Conservation (phyloP, 2,888 invertebrate genomes). For the Drosophila quinaria region DNA sequence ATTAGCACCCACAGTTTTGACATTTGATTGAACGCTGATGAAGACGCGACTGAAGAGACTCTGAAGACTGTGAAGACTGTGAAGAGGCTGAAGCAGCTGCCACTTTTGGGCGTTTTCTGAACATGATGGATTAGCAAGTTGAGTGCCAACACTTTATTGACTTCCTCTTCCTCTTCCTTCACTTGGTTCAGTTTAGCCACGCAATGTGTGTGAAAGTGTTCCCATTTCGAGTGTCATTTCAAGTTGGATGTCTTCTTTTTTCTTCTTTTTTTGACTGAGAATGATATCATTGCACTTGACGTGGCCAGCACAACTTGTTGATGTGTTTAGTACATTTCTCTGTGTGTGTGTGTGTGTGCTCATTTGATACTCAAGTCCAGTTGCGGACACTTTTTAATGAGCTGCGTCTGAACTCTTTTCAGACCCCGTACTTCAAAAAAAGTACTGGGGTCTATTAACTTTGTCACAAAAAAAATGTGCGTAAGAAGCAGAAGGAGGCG, state of each 20-base stretch:
- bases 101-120: constrained; percentile 1
- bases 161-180: constrained; percentile 18
- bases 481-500: too few relatives aligned
- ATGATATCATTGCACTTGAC: constrained; percentile 73
- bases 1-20: constrained; percentile 43
- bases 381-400: constrained; percentile 47
- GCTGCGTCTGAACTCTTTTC: constrained; percentile 18
- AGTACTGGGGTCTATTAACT: too few relatives aligned
- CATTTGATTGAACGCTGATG: constrained; percentile 45
- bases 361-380: constrained; percentile 27
- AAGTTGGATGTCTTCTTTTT: constrained; percentile 39
- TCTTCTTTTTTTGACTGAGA: constrained; percentile 14
- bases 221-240: constrained; percentile 73
- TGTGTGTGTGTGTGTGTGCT: constrained; percentile 33
- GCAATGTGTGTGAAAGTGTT: constrained; percentile 76
- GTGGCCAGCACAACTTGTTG: constrained; percentile 36
- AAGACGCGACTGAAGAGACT: constrained; percentile 9
- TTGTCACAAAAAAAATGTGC: too few relatives aligned
- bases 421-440: too few relatives aligned
- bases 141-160: constrained; percentile 9
- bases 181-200: constrained; percentile 4
- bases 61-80: neutral
- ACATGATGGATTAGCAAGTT: constrained; percentile 45
- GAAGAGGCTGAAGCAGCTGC: constrained; percentile 7
- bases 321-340: constrained; percentile 1